Base-by-base conservation (phyloP, 2,797 vertebrate genomes). In the Dryobates pubescens region DNA sequence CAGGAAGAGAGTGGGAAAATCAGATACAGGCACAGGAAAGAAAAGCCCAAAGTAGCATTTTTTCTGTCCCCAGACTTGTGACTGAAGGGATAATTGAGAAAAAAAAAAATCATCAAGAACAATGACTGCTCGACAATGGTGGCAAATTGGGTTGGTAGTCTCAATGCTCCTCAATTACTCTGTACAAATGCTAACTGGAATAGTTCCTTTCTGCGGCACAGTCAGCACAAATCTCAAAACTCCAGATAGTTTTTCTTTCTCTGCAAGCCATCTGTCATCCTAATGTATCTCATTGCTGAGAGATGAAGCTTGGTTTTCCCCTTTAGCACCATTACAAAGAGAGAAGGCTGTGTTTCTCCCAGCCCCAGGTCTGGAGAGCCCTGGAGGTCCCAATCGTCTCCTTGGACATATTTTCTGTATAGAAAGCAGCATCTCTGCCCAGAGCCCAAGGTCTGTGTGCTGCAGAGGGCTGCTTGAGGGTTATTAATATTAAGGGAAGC, bases 191-290 rank as follows among this genome's bases (percentile, higher is more conserved):
- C 77, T 96, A 95, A 96, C 91, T 89, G 94, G 73, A 86, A 68
- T 70, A 38, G 88, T 30, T 96, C 91, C 86, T 86, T 75, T 94
- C 84, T 75, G 65, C 5, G 45, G 53, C 34, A 2, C 91, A 76
- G 83, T 93, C 95, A 94, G 96, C 94, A 96, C 86, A 94, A 95
- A 94, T 94, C 90, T 91, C 86, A 91, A 62, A 90, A 85, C 78
- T 78, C 4, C 18, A 94, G 93, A 92, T 15, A 43, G 71, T 92
- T 94, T 90, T 69, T 88, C 71, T 94, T 94, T 86, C 77, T 62
- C 76, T 90, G 72, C 90, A 78, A 91, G 86, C 94, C 94, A 96
- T 95, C 95, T 96, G 95, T 87, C 94, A 91, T 89, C 65, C 69
- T 95, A 94, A 96, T 91, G 64, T 70, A 27, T 80, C 78, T 85